Base-by-base conservation (phyloP, 2,888 invertebrate species). In the Eupithecia vulgata region DNA sequence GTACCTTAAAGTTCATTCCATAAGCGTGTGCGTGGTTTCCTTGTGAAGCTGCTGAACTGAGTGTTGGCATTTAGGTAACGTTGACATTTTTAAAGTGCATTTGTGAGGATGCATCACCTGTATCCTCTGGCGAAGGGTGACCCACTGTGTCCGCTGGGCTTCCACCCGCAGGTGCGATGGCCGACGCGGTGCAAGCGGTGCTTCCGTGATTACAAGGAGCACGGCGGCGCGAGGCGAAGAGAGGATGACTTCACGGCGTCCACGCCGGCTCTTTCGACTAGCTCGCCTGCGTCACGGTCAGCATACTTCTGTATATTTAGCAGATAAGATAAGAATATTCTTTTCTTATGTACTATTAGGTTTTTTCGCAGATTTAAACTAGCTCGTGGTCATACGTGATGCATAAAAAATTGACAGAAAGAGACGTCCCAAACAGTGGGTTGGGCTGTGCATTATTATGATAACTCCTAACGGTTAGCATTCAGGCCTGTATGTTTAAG, bases 161-260 rank as follows among this genome's bases (percentile, higher is more conserved):
- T 98, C 92, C 98, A 98, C 94, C 98, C 98, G 75, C 98, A 98
- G 95, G 98, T 98, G 82, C 96, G 98, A 85, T 98, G 98, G 97
- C 98, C 98, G 67, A 98, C 98, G 73, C 95, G 98, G 85, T 98
- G 98, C 94, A 98, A 98, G 93, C 95, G 98, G 83, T 98, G 98
- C 91, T 98, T 98, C 95, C 96, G 97, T 82, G 98, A 98, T 90
- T 98, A 98, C 93, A 98, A 98, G 93, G 98, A 98, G 87, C 98
- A 98, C 91, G 97, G 97, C 71, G 97, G 97, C 72, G 96, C 78
- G 10, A 81, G 96, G 57, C 68, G 96, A 34, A 96, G 96, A 78
- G 96, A 96, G 73, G 96, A 96, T 71, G 95, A 96, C 79, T 94
- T 90, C 83, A 96, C 97, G 66, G 96, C 97, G 62, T 97, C 98